A percentile compares a stretch with the other conserved stretches of the same genome.
These are phyloP conservation scores for Pachypsylla venusta DNA, from an alignment of 1,140 invertebrate species.

Conservation along the genomic window DNA sequence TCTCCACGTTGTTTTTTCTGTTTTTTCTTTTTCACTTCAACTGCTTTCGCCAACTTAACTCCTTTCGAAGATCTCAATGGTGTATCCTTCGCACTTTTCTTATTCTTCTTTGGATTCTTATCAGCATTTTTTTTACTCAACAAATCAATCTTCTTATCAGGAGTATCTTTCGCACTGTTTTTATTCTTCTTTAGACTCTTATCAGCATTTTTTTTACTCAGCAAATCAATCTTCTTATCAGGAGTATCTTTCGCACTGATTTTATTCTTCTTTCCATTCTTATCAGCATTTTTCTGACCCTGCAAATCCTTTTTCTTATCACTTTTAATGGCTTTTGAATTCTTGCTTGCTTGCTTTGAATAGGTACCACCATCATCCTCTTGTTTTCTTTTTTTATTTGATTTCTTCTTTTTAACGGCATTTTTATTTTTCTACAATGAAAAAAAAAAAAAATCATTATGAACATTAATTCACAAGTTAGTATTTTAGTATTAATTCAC, in stretches of 20 bases:
- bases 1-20: not conserved
- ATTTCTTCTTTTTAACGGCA: not conserved
- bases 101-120: not conserved
- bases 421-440: no score
- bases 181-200: not conserved
- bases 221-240: not conserved
- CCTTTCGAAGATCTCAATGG: not conserved
- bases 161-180: not conserved
- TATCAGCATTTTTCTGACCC: not conserved
- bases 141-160: not conserved
- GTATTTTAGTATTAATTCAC: no score
- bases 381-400: slow-evolving; percentile 1
- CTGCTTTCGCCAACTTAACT: not conserved
- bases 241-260: not conserved
- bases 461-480: no score
- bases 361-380: not conserved
- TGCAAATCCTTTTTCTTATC: not conserved
- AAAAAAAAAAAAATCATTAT: no score
- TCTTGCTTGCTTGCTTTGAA: not conserved
- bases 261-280: not conserved
- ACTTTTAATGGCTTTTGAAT: not conserved
- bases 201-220: not conserved
- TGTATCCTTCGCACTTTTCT: not conserved
- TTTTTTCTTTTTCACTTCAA: not conserved
- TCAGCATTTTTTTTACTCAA: not conserved